A percentile compares a stretch with the other conserved stretches of the same genome.
These are phyloP conservation scores for Enteromius viviparus DNA, from an alignment of 2,797 vertebrate genomes.

Conservation along the genomic window DNA sequence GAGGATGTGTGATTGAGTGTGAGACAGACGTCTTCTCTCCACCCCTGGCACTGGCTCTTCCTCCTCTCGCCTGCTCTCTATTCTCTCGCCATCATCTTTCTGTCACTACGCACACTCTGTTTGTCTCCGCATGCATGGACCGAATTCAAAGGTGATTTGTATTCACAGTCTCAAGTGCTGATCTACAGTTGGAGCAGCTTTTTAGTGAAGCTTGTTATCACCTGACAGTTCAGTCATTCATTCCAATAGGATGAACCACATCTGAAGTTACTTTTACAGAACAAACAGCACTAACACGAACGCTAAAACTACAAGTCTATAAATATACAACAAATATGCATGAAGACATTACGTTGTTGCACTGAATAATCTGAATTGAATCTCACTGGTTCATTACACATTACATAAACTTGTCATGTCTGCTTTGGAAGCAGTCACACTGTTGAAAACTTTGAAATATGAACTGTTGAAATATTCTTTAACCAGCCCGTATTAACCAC, in stretches of 20 bases:
- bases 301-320: not conserved
- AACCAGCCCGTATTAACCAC: not conserved
- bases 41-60: slow-evolving; percentile 19
- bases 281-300: not conserved
- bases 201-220: not conserved
- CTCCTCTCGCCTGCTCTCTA: slow-evolving; percentile 16
- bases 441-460: not conserved
- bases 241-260: not conserved
- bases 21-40: slow-evolving; percentile 35
- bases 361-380: not conserved
- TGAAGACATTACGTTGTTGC: not conserved
- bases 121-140: slow-evolving; percentile 19
- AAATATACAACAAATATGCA: not conserved
- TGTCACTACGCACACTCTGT: not conserved
- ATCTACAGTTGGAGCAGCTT: not conserved
- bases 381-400: not conserved
- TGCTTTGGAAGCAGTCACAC: not conserved
- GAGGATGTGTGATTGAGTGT: slow-evolving; percentile 43
- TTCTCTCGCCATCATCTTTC: slow-evolving; percentile 38
- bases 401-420: not conserved
- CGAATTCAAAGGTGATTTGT: slow-evolving; percentile 35
- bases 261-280: not conserved
- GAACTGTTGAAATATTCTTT: not conserved
- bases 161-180: not conserved
- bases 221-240: not conserved